A percentile compares a stretch with the other conserved stretches of the same genome.
Evolutionary conservation across 2,888 invertebrate genomes (phyloP).

Genomic region (Agriotes lineatus): DNA sequence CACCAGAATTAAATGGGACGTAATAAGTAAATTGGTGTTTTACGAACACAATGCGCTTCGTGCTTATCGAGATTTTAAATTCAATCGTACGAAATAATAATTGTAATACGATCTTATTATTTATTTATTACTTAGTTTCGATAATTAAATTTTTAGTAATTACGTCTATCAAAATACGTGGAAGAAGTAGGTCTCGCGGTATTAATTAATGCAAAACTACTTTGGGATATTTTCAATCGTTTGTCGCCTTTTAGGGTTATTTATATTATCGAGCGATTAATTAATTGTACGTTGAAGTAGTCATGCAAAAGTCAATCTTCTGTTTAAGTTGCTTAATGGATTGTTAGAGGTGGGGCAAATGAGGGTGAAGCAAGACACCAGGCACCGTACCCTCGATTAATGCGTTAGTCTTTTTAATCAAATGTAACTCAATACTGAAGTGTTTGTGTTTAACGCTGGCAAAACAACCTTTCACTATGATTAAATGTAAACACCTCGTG

Average conservation of each 20-base stretch:
- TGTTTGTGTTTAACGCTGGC: conserved; percentile 62
- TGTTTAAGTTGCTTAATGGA: conserved; percentile 48
- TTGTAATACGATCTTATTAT: conserved; percentile 33
- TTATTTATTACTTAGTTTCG: neutral
- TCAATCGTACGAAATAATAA: conserved; percentile 33
- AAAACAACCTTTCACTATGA: conserved; percentile 64
- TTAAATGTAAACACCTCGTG: conserved; percentile 65
- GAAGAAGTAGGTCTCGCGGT: no score
- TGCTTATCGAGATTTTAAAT: no score
- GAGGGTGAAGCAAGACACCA: conserved; percentile 42
- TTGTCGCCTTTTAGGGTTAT: conserved; percentile 21
- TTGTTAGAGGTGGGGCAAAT: conserved; percentile 43
- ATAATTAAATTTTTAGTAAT: no score
- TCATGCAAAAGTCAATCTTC: conserved; percentile 40
- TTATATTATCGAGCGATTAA: conserved; percentile 29
- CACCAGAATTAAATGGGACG: no score
- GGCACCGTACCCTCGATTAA: conserved; percentile 59
- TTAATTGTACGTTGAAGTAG: conserved; percentile 29
- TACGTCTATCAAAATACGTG: no score
- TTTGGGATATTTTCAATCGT: neutral
- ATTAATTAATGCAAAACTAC: neutral
- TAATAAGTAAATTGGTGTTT: no score
- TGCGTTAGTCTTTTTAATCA: conserved; percentile 65
- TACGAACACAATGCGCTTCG: no score
- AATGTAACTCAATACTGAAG: conserved; percentile 65